phyloP scores from a whole-genome alignment of 2,797 vertebrate species.

The Falco naumanni region DNA sequence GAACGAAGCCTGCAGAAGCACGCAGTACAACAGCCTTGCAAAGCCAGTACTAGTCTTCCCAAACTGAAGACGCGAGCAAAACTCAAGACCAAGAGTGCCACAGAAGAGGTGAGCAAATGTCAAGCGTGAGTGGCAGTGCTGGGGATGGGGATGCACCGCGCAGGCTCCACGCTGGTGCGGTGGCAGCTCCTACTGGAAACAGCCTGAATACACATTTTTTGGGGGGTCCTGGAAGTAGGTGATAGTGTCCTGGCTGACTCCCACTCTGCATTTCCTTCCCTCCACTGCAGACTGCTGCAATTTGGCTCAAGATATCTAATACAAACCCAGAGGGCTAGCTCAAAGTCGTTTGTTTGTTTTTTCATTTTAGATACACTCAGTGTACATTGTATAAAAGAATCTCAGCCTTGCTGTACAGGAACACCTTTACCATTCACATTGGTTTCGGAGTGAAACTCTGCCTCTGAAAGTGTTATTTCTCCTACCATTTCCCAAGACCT shows the following conservation, averaged over 20 bases:
- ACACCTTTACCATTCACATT: background rate
- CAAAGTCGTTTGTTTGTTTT: background rate
- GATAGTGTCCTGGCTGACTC: background rate
- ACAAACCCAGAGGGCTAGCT: background rate
- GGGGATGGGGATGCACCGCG: fast-evolving
- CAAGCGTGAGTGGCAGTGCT: background rate
- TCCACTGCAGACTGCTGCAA: background rate
- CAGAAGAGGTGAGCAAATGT: background rate
- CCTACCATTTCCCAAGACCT: background rate
- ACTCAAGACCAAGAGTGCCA: background rate
- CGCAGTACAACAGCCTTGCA: background rate
- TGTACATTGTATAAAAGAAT: background rate
- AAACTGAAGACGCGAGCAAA: background rate
- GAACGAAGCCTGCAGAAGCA: background rate
- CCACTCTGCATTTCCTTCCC: background rate
- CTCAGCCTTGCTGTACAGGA: background rate
- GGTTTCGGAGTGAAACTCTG: background rate
- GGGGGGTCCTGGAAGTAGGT: background rate
- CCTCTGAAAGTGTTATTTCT: background rate
- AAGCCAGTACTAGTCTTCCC: background rate
- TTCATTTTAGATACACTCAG: background rate
- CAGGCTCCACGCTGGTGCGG: background rate
- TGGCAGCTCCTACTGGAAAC: background rate
- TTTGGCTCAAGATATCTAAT: background rate
- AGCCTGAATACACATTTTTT: background rate